These are phyloP conservation scores for Otocyon megalotis DNA, from an alignment of 2,113 vertebrate species.

Conservation along the genomic window DNA sequence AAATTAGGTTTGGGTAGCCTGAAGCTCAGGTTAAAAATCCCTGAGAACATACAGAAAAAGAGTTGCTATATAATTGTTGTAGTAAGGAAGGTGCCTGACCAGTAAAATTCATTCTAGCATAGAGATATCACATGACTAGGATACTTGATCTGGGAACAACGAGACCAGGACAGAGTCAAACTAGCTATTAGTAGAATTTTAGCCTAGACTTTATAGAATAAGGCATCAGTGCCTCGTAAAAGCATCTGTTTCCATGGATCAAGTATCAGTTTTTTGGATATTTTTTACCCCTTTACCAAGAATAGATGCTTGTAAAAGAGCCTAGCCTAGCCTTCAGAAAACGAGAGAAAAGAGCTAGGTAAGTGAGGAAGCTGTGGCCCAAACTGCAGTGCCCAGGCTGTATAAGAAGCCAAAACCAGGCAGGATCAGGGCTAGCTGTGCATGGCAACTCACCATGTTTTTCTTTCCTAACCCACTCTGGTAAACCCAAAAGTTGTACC, in stretches of 20 bases:
- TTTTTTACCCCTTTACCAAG: neutral
- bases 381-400: too few species aligned
- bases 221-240: neutral
- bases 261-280: neutral
- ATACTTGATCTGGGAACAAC: neutral
- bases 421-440: neutral
- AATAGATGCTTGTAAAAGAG: neutral
- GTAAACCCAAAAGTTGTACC: neutral
- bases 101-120: neutral
- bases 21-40: neutral
- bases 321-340: neutral
- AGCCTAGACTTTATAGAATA: neutral
- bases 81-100: neutral
- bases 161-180: neutral
- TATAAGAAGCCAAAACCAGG: neutral
- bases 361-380: neutral
- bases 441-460: neutral
- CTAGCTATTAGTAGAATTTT: neutral
- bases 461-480: neutral
- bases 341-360: neutral
- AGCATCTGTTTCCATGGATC: neutral
- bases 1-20: neutral
- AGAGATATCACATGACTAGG: neutral
- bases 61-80: neutral
- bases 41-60: neutral